Conservation (phyloP, 2,113 vertebrate species). For the Neolamprologus hecqui region DNA sequence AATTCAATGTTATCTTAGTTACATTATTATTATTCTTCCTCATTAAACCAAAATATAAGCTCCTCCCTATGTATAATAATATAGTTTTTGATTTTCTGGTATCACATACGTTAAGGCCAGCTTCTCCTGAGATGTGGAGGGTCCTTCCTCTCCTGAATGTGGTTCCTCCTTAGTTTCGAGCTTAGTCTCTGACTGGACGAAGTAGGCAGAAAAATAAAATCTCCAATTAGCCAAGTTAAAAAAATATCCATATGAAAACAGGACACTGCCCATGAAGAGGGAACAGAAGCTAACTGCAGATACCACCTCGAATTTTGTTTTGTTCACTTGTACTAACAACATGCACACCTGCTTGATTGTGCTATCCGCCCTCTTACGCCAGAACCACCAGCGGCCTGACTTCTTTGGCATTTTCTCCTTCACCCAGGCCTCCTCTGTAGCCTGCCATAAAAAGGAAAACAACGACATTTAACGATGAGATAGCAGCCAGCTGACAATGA, state of each 20-base stretch:
- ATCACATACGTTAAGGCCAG: constrained; percentile 56
- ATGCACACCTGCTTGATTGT: constrained; percentile 84
- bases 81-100: neutral
- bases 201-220: neutral
- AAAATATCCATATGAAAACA: neutral
- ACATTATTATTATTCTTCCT: neutral
- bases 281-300: neutral
- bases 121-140: constrained; percentile 57
- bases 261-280: neutral
- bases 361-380: constrained; percentile 86
- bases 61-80: neutral
- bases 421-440: constrained; percentile 93
- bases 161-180: constrained; percentile 81
- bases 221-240: neutral
- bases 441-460: constrained; percentile 58
- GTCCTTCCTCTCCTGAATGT: constrained; percentile 56
- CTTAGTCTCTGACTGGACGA: constrained; percentile 80
- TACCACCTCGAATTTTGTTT: neutral
- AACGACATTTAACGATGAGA: neutral
- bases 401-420: constrained; percentile 99
- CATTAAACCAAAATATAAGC: neutral
- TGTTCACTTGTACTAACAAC: neutral
- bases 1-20: neutral
- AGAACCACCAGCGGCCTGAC: constrained; percentile 98
- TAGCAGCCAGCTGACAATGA: neutral